Conservation (phyloP, 2,888 invertebrate species). For the Rhingia campestris region DNA sequence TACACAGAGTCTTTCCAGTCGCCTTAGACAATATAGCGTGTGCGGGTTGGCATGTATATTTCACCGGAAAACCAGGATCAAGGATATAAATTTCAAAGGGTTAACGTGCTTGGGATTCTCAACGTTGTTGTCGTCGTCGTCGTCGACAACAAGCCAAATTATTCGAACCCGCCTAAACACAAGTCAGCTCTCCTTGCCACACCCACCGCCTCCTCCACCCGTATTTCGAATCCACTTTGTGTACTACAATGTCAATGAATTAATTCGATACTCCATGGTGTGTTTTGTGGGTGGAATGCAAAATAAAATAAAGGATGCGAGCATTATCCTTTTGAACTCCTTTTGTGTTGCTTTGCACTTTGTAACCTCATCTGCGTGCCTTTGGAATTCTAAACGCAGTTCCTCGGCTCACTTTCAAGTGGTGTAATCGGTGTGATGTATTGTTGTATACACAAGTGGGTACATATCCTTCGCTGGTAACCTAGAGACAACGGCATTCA, state of each 20-base stretch:
- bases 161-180: slow-evolving; percentile 64
- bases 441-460: neutral
- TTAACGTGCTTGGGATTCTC: slow-evolving; percentile 69
- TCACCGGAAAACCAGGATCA: slow-evolving; percentile 61
- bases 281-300: slow-evolving; percentile 51
- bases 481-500: slow-evolving; percentile 51
- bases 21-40: slow-evolving; percentile 42
- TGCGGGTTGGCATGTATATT: slow-evolving; percentile 47
- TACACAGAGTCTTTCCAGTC: slow-evolving; percentile 26
- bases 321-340: slow-evolving; percentile 67
- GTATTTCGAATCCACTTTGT: slow-evolving; percentile 69
- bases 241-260: slow-evolving; percentile 77
- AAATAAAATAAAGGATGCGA: slow-evolving; percentile 65
- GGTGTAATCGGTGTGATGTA: slow-evolving; percentile 10
- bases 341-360: slow-evolving; percentile 62
- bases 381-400: slow-evolving; percentile 59
- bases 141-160: slow-evolving; percentile 57
- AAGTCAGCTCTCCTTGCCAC: slow-evolving; percentile 27
- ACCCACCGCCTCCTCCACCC: neutral
- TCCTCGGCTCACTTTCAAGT: slow-evolving; percentile 52
- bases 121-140: slow-evolving; percentile 47
- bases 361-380: slow-evolving; percentile 64
- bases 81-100: slow-evolving; percentile 74
- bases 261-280: slow-evolving; percentile 76
- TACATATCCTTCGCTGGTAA: slow-evolving; percentile 17